Base-by-base conservation (phyloP, 2,113 vertebrate genomes). In the Amphiprion ocellaris region DNA sequence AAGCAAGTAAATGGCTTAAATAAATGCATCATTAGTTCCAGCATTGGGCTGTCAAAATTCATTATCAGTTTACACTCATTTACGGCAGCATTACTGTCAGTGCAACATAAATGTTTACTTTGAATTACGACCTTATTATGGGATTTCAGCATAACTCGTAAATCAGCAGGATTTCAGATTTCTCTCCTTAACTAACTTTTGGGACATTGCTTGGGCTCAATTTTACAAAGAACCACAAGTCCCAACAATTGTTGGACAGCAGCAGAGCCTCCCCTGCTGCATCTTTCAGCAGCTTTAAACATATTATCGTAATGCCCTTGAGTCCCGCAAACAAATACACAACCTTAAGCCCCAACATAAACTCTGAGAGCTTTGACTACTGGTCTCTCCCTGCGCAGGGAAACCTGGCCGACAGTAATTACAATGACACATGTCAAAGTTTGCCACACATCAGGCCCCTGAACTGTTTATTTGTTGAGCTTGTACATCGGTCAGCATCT, bases 11-110 rank as follows among this genome's bases (percentile, higher is more conserved):
- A 91, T 82, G 56, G 78, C 83, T 89, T 92, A 84, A 93, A 93
- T 90, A 90, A 93, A 92, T 90, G 86, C 85, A 44, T 90, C 91
- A 93, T 94, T 94, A 92, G 90, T 94, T 93, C 89, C 92, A 93
- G 93, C 87, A 59, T 63, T 55, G 76, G 63, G 54, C 92, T 90
- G 93, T 95, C 92, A 92, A 60, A 84, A 79, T 81, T 67, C 85
- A 89, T 94, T 90, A 94, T 91, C 87, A 81, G 88, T 87, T 90
- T 76, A 79, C 87, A 84, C 87, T 84, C 88, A 46, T 87, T 72
- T 58, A 47, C 33, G 24, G 81, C 86, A 26, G 77, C 77, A 46
- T 69, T 74, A 83, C 89, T 87, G 78, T 93, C 92, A 79, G 61
- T 69, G 23, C 76, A 76, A 68, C 56, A 14, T 73, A 89, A 87